Evolutionary conservation across 2,113 vertebrate species (phyloP), one percentile per base, ranked within the genome.

Genomic region (Salvelinus fontinalis): DNA sequence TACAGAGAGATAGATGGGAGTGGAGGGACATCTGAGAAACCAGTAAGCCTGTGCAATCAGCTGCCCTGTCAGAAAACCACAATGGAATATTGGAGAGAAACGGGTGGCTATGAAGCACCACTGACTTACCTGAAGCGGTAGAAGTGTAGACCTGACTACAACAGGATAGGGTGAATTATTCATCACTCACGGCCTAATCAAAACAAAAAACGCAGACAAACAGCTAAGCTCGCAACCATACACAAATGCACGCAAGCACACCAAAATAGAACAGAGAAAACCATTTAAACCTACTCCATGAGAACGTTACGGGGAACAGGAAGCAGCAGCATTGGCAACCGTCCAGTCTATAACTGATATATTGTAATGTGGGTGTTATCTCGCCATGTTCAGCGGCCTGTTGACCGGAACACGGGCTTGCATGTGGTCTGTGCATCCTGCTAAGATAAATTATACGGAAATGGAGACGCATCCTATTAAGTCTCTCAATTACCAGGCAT

Each of bases 401-500:
- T 44, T 44, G 39, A 44, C 39, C 9, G 39, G 39, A 44, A 44
- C 39, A 2, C 2, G 8, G 8, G 39, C 39, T 44, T 44, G 39
- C 39, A 2, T 44, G 20, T 57, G 4, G n/a, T 67, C 24, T 11
- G 2, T 27, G 24, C 44, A 54, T 22, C 4, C 75, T 65, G 77
- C 68, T 18, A 71, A 80, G 83, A 86, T 86, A 88, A 77, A 39
- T 18, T 22, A 13, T 18, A 44, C 80, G 90, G 88, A 90, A 90
- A 86, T 89, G 73, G 87, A 39, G 12, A 49, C 66, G 70, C 86
- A 83, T 68, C 49, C 48, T 77, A 1, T 29, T 6, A 59, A 44
- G 77, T 44, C 62, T 22, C 14, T 82, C 67, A 59, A 48, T 51
- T 26, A 34, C 20, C 7, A 57, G 13, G 18, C 22, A 27, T 16